phyloP scores from a whole-genome alignment of 30 jellyfish, hydroid and myxozoan genomes.

The Mastigias papua region DNA sequence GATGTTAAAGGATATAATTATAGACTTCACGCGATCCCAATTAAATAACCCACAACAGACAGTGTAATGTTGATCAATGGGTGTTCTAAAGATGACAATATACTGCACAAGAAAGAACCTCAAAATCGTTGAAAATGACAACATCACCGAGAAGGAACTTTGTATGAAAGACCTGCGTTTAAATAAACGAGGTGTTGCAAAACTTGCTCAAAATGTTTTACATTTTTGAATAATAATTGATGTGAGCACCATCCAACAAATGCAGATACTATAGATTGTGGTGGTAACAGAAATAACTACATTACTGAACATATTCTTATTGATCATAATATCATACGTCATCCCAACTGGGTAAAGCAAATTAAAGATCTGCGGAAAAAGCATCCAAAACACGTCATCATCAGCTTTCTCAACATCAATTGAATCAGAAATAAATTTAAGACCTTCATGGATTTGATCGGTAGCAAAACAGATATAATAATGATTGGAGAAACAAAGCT shows the following conservation, averaged over 20 bases:
- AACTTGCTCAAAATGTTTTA: constrained; percentile 1
- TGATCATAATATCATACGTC: neutral
- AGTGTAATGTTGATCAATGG: no score
- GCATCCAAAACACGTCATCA: neutral
- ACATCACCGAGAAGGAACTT: no score
- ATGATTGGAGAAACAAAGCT: neutral
- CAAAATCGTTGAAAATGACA: no score
- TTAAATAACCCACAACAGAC: no score
- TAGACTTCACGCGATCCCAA: no score
- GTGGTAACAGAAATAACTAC: neutral
- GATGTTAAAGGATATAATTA: no score
- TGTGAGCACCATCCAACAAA: neutral
- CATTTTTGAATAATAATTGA: neutral
- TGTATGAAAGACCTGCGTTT: no score
- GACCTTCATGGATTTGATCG: neutral
- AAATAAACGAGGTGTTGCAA: no score
- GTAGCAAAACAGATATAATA: neutral
- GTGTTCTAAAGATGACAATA: no score
- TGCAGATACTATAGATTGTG: neutral
- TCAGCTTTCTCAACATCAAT: neutral
- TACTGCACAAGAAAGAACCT: no score
- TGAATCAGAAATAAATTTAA: neutral
- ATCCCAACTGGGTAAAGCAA: neutral
- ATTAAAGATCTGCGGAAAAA: neutral
- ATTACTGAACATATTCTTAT: no score